Base-by-base conservation (phyloP, 2,113 vertebrate genomes). In the Smithornis capensis region DNA sequence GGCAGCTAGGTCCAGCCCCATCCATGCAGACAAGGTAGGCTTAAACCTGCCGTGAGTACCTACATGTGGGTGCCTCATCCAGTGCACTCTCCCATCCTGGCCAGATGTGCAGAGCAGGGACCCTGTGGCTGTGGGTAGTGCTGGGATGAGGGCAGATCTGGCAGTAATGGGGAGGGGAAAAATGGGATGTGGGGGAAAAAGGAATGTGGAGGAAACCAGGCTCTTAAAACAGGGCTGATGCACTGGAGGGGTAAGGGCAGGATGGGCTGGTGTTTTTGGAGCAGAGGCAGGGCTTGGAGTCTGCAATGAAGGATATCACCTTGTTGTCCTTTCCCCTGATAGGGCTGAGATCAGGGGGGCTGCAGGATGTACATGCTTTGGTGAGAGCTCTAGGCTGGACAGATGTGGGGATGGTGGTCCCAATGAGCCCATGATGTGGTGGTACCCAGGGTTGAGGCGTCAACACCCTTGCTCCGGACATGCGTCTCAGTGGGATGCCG, bases 381-480 rank as follows among this genome's bases (percentile, higher is more conserved):
- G 21, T 52, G 60, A 73, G 71, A 70, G 27, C 23, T 56, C 2
- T 0, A 12, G 44, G 68, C 64, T 52, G 29, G 45, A 14, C 10
- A 14, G 50, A 49, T 12, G 37, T 40, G 53, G 45, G 40, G 44
- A 31, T 24, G 4, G 28, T 9, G 10, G 14, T 12, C 14, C 19
- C 0, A 0, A 19, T 56, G 62, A 91, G 37, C 28, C 47, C 7
- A 1, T 38, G 25, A 35, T 7, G 1, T 23, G 44, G 33, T 69
- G 44, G 27, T 19, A 42, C 8, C 17, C 38, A 3, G 3, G 35
- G 49, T 40, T 45, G 13, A 49, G 16, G 25, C 13, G 44, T 68
- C 47, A 19, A 2, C 14, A 17, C n/a, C 14, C 12, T 50, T 6
- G 0, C 23, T 74, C 31, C 45, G 45, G 25, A 37, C 1, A 0